Evolutionary conservation across 2,888 invertebrate species (phyloP).

Genomic region (Pristionchus entomophagus): DNA sequence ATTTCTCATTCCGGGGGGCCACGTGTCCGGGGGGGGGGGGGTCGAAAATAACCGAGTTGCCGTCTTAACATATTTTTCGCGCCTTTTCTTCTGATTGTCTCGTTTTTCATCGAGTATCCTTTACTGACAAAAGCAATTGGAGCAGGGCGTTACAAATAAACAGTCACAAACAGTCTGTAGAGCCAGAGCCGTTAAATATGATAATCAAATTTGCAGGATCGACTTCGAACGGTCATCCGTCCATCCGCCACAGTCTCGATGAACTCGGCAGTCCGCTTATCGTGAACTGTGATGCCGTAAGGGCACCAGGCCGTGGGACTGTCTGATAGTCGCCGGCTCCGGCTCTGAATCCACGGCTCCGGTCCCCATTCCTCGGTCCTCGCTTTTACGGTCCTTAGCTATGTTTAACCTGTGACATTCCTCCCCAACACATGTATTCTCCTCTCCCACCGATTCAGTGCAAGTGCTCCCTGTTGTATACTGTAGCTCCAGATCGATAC

Average conservation of each 20-base stretch:
- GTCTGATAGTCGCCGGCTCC: background rate
- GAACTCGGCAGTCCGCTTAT: slow-evolving; percentile 1
- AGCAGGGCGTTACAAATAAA: too few relatives aligned
- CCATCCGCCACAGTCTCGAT: slow-evolving; percentile 1
- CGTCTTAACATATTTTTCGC: too few relatives aligned
- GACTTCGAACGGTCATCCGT: background rate
- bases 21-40: too few relatives aligned
- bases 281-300: background rate
- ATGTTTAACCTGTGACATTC: background rate
- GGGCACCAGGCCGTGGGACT: slow-evolving; percentile 3
- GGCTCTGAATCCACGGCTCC: background rate
- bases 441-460: background rate
- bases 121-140: too few relatives aligned
- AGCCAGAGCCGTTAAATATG: too few relatives aligned
- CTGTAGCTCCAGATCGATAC: background rate
- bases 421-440: background rate
- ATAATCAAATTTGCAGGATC: background rate
- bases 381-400: background rate
- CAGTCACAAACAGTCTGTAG: too few relatives aligned
- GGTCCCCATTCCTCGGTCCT: background rate
- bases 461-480: background rate
- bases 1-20: too few relatives aligned
- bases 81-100: too few relatives aligned
- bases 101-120: too few relatives aligned
- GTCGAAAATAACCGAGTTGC: too few relatives aligned